Evolutionary conservation across 1,140 invertebrate species (phyloP).

Genomic region (Diorhabda carinulata): DNA sequence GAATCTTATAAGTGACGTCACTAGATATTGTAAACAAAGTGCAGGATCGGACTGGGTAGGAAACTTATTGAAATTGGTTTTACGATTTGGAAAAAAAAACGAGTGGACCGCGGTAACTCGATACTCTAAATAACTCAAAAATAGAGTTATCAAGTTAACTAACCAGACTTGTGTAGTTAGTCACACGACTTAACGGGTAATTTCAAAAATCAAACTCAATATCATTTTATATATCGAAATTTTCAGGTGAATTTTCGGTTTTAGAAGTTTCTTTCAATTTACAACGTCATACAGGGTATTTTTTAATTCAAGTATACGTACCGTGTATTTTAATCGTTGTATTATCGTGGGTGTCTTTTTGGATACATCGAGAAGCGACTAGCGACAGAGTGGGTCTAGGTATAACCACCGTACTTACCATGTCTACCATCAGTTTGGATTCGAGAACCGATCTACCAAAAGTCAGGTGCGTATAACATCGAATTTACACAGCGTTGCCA

Average conservation of each 20-base stretch:
- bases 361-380: slow-evolving; percentile 95
- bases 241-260: slow-evolving; percentile 70
- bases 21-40: no score
- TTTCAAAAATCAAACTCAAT: background rate
- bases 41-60: no score
- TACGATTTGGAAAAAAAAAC: no score
- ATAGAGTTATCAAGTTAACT: no score
- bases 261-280: slow-evolving; percentile 87
- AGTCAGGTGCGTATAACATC: slow-evolving; percentile 50
- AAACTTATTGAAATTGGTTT: no score
- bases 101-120: no score
- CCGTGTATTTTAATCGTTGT: slow-evolving; percentile 93
- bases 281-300: slow-evolving; percentile 86
- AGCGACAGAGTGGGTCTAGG: slow-evolving; percentile 67
- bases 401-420: slow-evolving; percentile 86
- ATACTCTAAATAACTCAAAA: no score
- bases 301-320: slow-evolving; percentile 90
- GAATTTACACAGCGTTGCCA: no score
- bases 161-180: no score
- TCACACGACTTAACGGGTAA: no score
- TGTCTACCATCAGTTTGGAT: slow-evolving; percentile 88
- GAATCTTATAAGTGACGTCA: no score
- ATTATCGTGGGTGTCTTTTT: slow-evolving; percentile 94
- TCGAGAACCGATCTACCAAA: slow-evolving; percentile 87
- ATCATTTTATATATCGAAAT: background rate